Conservation (phyloP, 2,113 vertebrate genomes). For the Platanista minor region DNA sequence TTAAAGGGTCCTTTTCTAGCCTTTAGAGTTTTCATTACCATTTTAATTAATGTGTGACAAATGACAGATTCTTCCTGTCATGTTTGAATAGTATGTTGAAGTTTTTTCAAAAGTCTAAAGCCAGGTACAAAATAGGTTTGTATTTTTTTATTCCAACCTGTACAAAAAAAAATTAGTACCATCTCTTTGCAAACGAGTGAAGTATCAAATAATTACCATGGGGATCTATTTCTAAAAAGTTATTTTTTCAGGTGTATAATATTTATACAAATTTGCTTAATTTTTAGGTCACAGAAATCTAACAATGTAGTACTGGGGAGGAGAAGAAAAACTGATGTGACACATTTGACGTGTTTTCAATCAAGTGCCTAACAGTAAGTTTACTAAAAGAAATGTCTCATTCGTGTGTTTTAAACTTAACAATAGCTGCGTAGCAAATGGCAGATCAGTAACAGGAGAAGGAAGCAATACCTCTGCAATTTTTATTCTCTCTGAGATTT, state of each 20-base stretch:
- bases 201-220: background rate
- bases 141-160: slow-evolving; percentile 47
- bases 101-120: background rate
- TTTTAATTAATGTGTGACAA: slow-evolving; percentile 41
- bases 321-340: background rate
- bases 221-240: background rate
- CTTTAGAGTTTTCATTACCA: slow-evolving; percentile 5
- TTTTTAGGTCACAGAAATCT: slow-evolving; percentile 5
- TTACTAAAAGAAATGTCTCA: background rate
- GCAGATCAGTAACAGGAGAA: background rate
- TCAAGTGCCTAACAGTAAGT: background rate
- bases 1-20: slow-evolving; percentile 8
- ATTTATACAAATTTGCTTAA: slow-evolving; percentile 14
- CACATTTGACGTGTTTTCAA: slow-evolving; percentile 36
- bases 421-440: slow-evolving; percentile 1
- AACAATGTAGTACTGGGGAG: background rate
- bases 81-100: background rate
- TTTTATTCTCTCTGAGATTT: slow-evolving; percentile 10
- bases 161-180: background rate
- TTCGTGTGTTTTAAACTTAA: background rate
- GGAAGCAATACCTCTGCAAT: background rate
- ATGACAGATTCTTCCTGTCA: slow-evolving; percentile 12
- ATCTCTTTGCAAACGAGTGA: background rate
- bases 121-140: background rate
- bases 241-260: background rate